phyloP scores from a whole-genome alignment of 2,797 vertebrate species.

The Glyptemys insculpta region DNA sequence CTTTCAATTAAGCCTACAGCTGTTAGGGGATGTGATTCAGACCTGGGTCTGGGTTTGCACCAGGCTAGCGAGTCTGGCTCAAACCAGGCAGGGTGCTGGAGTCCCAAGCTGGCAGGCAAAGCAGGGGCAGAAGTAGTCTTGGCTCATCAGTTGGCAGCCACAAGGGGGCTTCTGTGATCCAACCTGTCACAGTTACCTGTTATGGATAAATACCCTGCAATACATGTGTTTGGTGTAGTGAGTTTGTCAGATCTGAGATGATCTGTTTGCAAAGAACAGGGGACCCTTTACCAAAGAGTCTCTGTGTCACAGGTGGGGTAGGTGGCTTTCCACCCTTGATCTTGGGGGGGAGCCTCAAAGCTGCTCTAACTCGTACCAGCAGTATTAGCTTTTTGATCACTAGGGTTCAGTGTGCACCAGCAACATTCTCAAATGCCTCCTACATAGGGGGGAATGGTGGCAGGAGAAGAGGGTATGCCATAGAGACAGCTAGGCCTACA shows the following conservation, averaged over 20 bases:
- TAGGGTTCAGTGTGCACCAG: rapidly evolving
- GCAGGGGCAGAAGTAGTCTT: no score
- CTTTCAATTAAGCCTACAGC: no score
- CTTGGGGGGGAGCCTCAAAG: not conserved
- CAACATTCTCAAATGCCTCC: not conserved
- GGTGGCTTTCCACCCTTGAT: not conserved
- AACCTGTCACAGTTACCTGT: not conserved
- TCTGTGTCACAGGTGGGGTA: not conserved
- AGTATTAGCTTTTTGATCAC: rapidly evolving
- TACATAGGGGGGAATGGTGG: not conserved
- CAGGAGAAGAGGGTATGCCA: not conserved
- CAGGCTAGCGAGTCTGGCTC: no score
- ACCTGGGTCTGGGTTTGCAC: no score
- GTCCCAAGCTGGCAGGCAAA: no score
- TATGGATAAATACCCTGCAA: not conserved
- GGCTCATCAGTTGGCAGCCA: no score
- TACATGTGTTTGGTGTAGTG: not conserved
- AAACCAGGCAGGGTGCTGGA: no score
- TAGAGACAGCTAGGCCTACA: not conserved
- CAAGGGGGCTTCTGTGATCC: no score
- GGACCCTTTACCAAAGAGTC: not conserved
- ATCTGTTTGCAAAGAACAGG: not conserved
- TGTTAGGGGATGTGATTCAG: no score
- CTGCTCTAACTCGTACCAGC: not conserved
- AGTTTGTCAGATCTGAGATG: not conserved